Percentiles rank a stretch among this genome's conserved stretches.
Conservation (phyloP, 1,140 invertebrate genomes). For the Aleiodes sp. region DNA sequence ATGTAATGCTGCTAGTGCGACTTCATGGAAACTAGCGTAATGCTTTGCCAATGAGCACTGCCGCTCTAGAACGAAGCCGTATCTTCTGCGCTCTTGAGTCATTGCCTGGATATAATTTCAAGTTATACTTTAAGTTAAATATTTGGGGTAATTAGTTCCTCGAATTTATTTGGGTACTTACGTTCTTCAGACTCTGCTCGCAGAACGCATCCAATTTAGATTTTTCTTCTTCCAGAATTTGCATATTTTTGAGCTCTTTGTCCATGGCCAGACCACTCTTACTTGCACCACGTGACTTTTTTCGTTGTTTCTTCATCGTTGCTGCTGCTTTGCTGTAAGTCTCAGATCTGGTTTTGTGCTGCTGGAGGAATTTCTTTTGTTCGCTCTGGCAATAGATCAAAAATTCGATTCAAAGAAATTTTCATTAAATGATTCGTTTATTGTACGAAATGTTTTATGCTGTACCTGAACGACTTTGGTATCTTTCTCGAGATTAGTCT, state of each 20-base stretch:
- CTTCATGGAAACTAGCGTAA: slow-evolving; percentile 86
- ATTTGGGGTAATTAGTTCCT: background rate
- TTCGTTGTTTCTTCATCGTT: slow-evolving; percentile 91
- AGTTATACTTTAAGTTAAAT: slow-evolving; percentile 13
- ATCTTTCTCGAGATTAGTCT: slow-evolving; percentile 92
- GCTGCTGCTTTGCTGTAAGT: slow-evolving; percentile 88
- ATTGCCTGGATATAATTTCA: slow-evolving; percentile 76
- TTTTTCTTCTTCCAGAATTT: slow-evolving; percentile 89
- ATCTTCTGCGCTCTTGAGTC: slow-evolving; percentile 91
- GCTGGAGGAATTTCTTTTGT: slow-evolving; percentile 89
- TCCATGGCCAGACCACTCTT: slow-evolving; percentile 84
- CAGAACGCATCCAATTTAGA: slow-evolving; percentile 89
- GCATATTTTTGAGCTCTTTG: slow-evolving; percentile 92
- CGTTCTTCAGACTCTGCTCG: slow-evolving; percentile 90
- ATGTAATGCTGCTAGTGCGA: slow-evolving; percentile 79
- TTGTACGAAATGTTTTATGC: background rate
- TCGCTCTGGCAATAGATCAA: slow-evolving; percentile 74
- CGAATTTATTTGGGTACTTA: slow-evolving; percentile 67
- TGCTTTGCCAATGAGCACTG: slow-evolving; percentile 93
- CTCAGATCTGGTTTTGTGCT: slow-evolving; percentile 87
- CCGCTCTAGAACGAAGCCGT: slow-evolving; percentile 91
- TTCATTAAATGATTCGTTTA: background rate
- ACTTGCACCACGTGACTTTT: slow-evolving; percentile 78
- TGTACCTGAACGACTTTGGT: slow-evolving; percentile 91
- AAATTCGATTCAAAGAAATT: background rate